Evolutionary conservation across 2,113 vertebrate genomes (phyloP).

Genomic region (Pycnonotus jocosus): DNA sequence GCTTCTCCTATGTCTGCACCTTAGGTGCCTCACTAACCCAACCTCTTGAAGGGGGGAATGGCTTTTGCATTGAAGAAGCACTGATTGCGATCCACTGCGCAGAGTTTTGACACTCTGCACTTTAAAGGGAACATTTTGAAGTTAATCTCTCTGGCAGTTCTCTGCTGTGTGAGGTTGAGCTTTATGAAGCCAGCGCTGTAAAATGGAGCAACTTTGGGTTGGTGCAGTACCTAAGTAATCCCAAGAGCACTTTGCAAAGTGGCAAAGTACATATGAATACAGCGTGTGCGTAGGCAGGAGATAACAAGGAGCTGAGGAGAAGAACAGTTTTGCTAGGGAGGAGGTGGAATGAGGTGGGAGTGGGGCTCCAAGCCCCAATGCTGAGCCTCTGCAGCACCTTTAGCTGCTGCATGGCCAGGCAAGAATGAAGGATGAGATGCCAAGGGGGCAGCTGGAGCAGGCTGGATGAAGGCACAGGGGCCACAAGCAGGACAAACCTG

Average conservation of each 20-base stretch:
- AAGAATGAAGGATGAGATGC: not conserved
- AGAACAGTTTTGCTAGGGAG: not conserved
- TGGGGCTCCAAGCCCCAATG: not conserved
- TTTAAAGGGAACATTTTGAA: not conserved
- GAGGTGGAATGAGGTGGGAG: slow-evolving; percentile 21
- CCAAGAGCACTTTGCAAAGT: slow-evolving; percentile 20
- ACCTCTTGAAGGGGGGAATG: not conserved
- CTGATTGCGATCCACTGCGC: rapidly evolving
- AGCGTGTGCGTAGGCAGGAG: not conserved
- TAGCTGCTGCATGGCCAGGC: rapidly evolving
- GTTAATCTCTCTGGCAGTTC: not conserved
- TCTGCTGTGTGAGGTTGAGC: not conserved
- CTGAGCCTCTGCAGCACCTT: not conserved
- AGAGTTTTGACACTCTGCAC: not conserved
- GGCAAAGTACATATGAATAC: not conserved
- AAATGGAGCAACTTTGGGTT: not conserved
- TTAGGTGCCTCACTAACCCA: not conserved
- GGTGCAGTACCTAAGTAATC: slow-evolving; percentile 35
- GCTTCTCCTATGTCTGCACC: rapidly evolving
- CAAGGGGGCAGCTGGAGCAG: not conserved
- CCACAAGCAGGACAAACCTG: not conserved
- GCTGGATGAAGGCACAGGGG: not conserved
- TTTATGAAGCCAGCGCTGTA: not conserved
- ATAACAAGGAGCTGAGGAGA: slow-evolving; percentile 1
- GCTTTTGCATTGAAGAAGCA: not conserved